Conservation (phyloP, 92 coral and sea anemone species). For the Parazoanthus swiftii region DNA sequence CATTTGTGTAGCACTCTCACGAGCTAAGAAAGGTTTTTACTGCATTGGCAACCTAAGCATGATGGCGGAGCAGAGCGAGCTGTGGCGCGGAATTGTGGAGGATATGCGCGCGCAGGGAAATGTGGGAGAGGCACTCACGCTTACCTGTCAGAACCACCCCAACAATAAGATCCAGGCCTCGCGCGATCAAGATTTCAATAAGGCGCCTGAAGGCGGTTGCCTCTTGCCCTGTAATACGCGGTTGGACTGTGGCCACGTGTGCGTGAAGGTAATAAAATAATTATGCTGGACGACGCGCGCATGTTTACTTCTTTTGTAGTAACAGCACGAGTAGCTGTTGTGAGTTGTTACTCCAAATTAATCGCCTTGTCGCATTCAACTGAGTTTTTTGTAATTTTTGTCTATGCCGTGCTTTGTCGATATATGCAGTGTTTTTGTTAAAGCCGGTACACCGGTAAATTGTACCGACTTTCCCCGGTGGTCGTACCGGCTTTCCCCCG, state of each 20-base stretch:
- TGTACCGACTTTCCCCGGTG: too few species aligned
- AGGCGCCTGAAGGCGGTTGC: slow-evolving; percentile 97
- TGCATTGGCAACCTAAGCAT: slow-evolving; percentile 80
- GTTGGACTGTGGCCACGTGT: slow-evolving; percentile 52
- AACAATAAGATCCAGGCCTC: slow-evolving; percentile 73
- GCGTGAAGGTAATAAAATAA: slow-evolving; percentile 22
- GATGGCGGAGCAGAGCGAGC: slow-evolving; percentile 64
- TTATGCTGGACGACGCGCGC: background rate
- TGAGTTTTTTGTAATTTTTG: background rate
- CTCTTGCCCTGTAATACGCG: slow-evolving; percentile 64
- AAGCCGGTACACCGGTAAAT: too few species aligned
- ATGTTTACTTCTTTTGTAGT: too few species aligned
- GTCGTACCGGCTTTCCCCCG: too few species aligned
- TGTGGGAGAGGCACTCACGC: slow-evolving; percentile 67
- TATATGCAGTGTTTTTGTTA: too few species aligned
- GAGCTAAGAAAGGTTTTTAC: slow-evolving; percentile 90
- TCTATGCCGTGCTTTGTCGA: too few species aligned
- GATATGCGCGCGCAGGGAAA: slow-evolving; percentile 67
- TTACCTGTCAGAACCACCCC: slow-evolving; percentile 94
- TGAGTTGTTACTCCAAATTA: too few species aligned
- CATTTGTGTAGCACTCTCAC: slow-evolving; percentile 93
- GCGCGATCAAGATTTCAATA: slow-evolving; percentile 67
- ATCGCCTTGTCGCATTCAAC: too few species aligned
- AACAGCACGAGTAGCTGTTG: too few species aligned
- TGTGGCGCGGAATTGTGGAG: slow-evolving; percentile 72